Evolutionary conservation across 92 coral and sea anemone genomes (phyloP), one percentile per base, ranked within the genome.

Genomic region (Paramuricea clavata): DNA sequence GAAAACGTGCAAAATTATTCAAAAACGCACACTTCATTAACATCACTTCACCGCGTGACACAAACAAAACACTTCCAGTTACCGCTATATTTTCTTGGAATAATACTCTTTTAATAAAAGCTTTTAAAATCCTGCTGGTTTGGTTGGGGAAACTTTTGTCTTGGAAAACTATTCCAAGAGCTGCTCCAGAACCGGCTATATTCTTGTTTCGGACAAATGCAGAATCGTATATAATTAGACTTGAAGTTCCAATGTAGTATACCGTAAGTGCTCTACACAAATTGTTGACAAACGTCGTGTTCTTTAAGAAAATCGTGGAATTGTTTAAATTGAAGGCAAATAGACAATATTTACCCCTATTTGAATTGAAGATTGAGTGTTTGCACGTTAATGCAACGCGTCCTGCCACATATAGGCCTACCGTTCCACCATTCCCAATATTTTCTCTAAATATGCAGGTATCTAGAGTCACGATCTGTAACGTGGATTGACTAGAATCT

Each of bases 71-170:
- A 6, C 97, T 95, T 0, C 95, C 93, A 22, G 10, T 54, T 21
- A 35, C 35, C 26, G 95, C 98, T 11, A 61, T 72, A 42, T 95
- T 95, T 64, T 76, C 88, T 15, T 33, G 67, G 68, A 95, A 95
- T 23, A 19, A 15, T 7, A 94, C 79, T 31, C 86, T 76, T 2
- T n/a, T 41, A 19, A 95, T 85, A 1, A 61, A 9, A 22, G 88
- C 87, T 6, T 27, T 27, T 21, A 12, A 43, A 15, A 26, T 41
- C 28, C 35, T 39, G 8, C 16, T 79, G n/a, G n/a, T n/a, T n/a
- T n/a, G n/a, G n/a, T n/a, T n/a, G n/a, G n/a, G n/a, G n/a, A n/a
- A n/a, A 52, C 50, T 21, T 0, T 41, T 9, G 42, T 86, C 90
- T 21, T 44, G 52, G 41, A 78, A 77, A 25, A 59, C 84, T 12